Evolutionary conservation across 2,888 invertebrate species (phyloP), one percentile per base, ranked within the genome.

Genomic region (Xestia c-nigrum): DNA sequence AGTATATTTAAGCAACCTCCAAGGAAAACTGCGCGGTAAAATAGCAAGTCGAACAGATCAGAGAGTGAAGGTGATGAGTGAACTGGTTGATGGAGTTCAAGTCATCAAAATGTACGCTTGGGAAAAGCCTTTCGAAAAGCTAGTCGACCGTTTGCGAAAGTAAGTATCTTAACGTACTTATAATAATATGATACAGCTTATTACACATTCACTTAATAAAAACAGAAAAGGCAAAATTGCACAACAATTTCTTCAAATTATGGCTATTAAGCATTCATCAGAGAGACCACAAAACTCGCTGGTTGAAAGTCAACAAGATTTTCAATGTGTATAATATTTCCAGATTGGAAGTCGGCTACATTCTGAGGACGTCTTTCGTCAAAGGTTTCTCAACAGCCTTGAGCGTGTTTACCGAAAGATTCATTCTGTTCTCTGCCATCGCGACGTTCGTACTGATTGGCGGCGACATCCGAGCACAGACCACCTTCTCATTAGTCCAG

Each of bases 81-180:
- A 98, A 94, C 97, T 98, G 71, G 97, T 98, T 7, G 97, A 97
- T 77, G 98, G 98, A 0, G 98, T 98, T 88, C 97, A 98, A 87
- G 98, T 98, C 0, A 98, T 98, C 88, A 99, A 98, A 95, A 98
- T 98, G 98, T 98, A 98, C 89, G 98, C 98, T 5, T 99, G 98
- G 98, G 98, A 99, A 90, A 97, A 97, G 82, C 98, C 98, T 0
- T 98, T 98, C 88, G 97, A 97, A 72, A 96, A 97, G 77, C 93
- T 98, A 0, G 97, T 98, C 2, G 97, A 97, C 65, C 93, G 96
- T 61, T 96, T 98, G 9, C 95, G 98, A 92, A 97, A 97, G 98
- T 98, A 95, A 92, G 96, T 93, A 43, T 7, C 3, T 43, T 43
- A n/a, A 50, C 16, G 16, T 16, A 31, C 10, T 67, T 31, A 31